Percentiles rank a stretch among this genome's conserved stretches.
Conservation (phyloP, 1,140 invertebrate species). For the Magallana gigas region DNA sequence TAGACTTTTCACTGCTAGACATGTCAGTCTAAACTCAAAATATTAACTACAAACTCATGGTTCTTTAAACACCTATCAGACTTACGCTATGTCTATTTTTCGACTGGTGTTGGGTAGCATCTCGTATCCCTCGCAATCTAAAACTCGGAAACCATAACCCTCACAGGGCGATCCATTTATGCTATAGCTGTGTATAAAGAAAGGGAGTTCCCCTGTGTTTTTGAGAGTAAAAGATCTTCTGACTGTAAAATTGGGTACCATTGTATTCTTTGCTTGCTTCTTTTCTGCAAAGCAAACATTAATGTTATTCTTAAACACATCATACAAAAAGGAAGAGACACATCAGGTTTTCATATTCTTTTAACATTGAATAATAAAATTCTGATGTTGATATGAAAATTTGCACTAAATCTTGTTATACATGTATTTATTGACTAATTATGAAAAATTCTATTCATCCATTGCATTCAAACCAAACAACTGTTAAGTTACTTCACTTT, state of each 20-base stretch:
- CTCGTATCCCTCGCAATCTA: slow-evolving; percentile 90
- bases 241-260: slow-evolving; percentile 87
- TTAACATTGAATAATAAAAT: too few species aligned
- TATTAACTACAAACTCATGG: not conserved
- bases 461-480: too few species aligned
- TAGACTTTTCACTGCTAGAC: not conserved
- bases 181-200: slow-evolving; percentile 85
- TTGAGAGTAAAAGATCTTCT: slow-evolving; percentile 91
- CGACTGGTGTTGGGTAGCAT: slow-evolving; percentile 90
- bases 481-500: too few species aligned
- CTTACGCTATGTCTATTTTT: slow-evolving; percentile 90
- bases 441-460: too few species aligned
- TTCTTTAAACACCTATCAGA: slow-evolving; percentile 14
- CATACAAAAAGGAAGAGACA: not conserved
- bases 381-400: too few species aligned
- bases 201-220: slow-evolving; percentile 91
- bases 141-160: slow-evolving; percentile 91
- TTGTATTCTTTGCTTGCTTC: slow-evolving; percentile 79
- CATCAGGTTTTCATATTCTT: too few species aligned
- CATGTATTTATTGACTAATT: too few species aligned
- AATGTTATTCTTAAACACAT: not conserved
- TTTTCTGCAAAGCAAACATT: slow-evolving; percentile 76
- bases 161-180: slow-evolving; percentile 89
- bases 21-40: not conserved
- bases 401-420: too few species aligned